phyloP scores from a whole-genome alignment of 2,888 invertebrate species.

The Blastobasis adustella region DNA sequence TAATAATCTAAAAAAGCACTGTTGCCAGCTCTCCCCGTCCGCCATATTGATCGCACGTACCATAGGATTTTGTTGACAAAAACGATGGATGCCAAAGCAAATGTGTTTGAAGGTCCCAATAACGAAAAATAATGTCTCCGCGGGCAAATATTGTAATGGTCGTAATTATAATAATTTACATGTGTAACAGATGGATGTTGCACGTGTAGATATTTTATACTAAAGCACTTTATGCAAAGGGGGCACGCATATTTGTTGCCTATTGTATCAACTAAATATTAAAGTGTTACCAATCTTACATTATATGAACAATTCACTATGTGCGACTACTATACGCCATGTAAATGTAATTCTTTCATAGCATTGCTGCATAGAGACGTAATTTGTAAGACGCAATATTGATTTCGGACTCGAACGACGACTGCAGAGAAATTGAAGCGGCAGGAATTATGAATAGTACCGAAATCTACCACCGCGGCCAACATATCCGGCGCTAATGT shows the following conservation, averaged over 20 bases:
- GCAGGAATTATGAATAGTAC: constrained; percentile 49
- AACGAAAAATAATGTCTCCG: too few relatives aligned
- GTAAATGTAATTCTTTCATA: constrained; percentile 69
- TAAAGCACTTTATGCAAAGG: constrained; percentile 58
- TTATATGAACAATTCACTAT: constrained; percentile 74
- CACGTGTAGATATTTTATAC: constrained; percentile 47
- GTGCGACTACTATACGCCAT: constrained; percentile 74
- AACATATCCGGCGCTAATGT: constrained; percentile 33
- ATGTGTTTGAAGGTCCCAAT: too few relatives aligned
- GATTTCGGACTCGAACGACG: constrained; percentile 61
- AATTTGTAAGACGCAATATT: constrained; percentile 67
- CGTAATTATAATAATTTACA: background rate
- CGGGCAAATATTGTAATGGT: too few relatives aligned
- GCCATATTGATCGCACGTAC: constrained; percentile 35
- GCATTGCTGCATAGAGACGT: constrained; percentile 73
- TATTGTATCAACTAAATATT: constrained; percentile 57
- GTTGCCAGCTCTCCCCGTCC: constrained; percentile 19
- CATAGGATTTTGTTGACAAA: constrained; percentile 5
- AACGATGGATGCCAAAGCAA: too few relatives aligned
- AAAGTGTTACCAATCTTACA: constrained; percentile 76
- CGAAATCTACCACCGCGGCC: constrained; percentile 29
- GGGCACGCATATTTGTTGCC: constrained; percentile 64
- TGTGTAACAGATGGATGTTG: constrained; percentile 46
- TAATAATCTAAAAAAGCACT: background rate
- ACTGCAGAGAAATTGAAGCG: constrained; percentile 54